Percentiles rank a stretch among this genome's conserved stretches.
phyloP scores from a whole-genome alignment of 2,797 vertebrate species.

The Euphonia xanthogaster region DNA sequence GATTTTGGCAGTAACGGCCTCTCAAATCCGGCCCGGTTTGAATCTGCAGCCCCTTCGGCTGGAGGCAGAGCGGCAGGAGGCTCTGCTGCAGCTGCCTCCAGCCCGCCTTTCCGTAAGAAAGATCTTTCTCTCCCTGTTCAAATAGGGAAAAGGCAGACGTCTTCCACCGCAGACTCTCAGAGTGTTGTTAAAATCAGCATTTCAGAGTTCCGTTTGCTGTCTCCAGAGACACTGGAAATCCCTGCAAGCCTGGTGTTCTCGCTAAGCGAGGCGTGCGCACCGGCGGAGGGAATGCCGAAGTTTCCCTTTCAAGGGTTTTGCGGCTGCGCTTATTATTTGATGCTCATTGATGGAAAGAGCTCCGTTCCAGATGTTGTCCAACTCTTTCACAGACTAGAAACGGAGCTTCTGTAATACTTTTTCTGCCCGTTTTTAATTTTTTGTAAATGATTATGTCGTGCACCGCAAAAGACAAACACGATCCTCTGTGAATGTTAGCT shows the following conservation, averaged over 20 bases:
- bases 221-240: background rate
- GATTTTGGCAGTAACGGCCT: background rate
- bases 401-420: background rate
- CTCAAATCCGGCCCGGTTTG: background rate
- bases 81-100: background rate
- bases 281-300: background rate
- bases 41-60: background rate
- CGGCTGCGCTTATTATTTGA: background rate
- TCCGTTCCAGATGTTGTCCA: background rate
- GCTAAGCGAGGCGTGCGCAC: background rate
- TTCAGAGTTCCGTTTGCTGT: background rate
- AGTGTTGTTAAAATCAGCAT: background rate
- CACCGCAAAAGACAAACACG: background rate
- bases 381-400: background rate
- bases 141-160: background rate
- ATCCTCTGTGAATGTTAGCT: background rate
- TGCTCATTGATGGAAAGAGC: background rate
- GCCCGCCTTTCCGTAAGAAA: background rate
- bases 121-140: background rate
- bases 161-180: background rate
- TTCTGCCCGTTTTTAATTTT: background rate
- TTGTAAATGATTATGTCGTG: background rate
- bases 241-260: background rate
- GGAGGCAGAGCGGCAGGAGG: background rate
- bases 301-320: background rate